phyloP scores from a whole-genome alignment of 1,140 invertebrate genomes.

The Drosophila pallidifrons region DNA sequence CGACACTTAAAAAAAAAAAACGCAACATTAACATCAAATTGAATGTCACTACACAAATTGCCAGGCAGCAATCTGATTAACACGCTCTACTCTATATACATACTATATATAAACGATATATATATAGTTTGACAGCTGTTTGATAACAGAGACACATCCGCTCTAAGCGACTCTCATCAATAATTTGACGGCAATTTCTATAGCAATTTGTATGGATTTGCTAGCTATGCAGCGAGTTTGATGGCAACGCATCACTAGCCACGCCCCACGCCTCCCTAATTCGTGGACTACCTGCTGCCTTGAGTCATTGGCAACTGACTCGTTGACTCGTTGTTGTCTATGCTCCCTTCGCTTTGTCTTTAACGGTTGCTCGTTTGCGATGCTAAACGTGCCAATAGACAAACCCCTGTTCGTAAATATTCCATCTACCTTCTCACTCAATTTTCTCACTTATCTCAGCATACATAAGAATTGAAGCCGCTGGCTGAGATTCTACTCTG shows the following conservation, averaged over 20 bases:
- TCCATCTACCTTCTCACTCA: background rate
- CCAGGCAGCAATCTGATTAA: constrained; percentile 31
- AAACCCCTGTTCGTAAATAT: constrained; percentile 11
- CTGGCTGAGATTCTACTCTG: constrained; percentile 2
- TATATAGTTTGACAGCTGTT: background rate
- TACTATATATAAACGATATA: background rate
- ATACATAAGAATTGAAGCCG: background rate
- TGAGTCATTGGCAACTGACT: background rate
- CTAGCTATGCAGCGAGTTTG: constrained; percentile 32
- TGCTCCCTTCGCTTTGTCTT: background rate
- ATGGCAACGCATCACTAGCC: constrained; percentile 6
- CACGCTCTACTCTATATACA: background rate
- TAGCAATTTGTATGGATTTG: constrained; percentile 71
- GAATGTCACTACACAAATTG: constrained; percentile 27
- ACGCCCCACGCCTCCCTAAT: background rate
- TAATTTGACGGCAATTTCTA: constrained; percentile 62
- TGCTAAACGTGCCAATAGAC: constrained; percentile 48
- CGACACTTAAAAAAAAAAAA: constrained; percentile 31
- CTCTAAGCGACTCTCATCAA: constrained; percentile 57
- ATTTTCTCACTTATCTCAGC: background rate
- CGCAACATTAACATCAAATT: background rate
- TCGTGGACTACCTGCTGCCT: constrained; percentile 1
- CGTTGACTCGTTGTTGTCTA: background rate
- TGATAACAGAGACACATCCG: background rate
- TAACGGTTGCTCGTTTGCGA: constrained; percentile 33